Evolutionary conservation across 2,113 vertebrate genomes (phyloP).

Genomic region (Siniperca knerii): DNA sequence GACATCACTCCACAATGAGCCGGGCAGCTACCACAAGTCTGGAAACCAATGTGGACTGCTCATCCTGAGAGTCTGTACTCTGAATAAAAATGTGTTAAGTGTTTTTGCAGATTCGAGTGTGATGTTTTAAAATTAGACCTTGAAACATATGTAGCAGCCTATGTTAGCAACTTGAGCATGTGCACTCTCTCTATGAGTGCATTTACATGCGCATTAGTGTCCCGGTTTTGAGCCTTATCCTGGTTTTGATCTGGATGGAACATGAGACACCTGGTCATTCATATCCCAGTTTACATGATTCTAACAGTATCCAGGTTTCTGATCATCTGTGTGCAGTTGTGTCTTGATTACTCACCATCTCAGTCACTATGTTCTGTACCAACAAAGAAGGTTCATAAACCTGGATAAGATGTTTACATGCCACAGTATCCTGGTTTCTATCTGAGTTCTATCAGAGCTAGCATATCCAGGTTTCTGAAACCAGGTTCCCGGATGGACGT

Average conservation of each 20-base stretch:
- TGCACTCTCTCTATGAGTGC: neutral
- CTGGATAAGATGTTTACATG: neutral
- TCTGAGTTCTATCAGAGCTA: neutral
- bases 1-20: constrained; percentile 27
- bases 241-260: neutral
- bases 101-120: constrained; percentile 1
- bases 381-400: neutral
- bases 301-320: neutral
- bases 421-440: neutral
- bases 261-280: too few relatives aligned
- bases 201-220: neutral
- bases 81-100: constrained; percentile 40
- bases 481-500: too few relatives aligned
- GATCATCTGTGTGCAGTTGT: neutral
- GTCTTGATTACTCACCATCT: neutral
- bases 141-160: neutral
- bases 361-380: neutral
- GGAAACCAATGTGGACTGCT: constrained; percentile 42
- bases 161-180: neutral
- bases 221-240: neutral
- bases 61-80: constrained; percentile 32
- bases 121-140: constrained; percentile 25
- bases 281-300: neutral
- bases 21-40: neutral
- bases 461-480: neutral